These are phyloP conservation scores for Crocodylus rhombifer DNA, from an alignment of 2,797 vertebrate species.

Conservation along the genomic window DNA sequence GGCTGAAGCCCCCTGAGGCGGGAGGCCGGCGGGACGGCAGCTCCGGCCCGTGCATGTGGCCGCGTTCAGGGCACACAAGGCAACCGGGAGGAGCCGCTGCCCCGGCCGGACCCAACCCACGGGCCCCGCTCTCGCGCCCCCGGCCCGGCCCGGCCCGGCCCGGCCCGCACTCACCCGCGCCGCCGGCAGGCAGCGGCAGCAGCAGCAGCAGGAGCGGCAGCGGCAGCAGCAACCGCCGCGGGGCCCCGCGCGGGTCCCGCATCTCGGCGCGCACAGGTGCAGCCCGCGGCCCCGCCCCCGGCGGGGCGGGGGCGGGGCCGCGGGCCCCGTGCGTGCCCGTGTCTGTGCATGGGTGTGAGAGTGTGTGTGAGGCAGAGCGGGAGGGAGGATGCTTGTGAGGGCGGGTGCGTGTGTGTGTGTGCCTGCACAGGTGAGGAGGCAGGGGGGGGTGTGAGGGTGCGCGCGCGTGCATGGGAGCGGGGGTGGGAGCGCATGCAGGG, in stretches of 20 bases:
- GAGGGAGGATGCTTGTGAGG: no score
- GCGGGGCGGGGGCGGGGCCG: no score
- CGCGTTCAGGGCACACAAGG: neutral
- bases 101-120: neutral
- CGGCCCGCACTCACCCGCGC: neutral
- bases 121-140: accelerated
- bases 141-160: accelerated
- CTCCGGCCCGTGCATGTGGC: neutral
- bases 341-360: no score
- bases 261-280: no score
- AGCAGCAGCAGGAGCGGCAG: neutral
- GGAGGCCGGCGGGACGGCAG: no score
- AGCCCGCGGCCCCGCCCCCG: neutral
- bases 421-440: neutral
- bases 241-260: no score
- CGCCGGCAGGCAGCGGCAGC: neutral
- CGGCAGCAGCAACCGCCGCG: neutral
- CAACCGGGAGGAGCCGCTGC: neutral
- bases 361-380: no score
- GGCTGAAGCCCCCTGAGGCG: no score
- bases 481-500: neutral
- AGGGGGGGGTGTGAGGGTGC: no score
- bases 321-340: no score
- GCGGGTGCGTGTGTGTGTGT: no score
- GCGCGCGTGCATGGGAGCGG: neutral